Conservation (phyloP, 2,888 invertebrate genomes). For the Pimpla rufipes region DNA sequence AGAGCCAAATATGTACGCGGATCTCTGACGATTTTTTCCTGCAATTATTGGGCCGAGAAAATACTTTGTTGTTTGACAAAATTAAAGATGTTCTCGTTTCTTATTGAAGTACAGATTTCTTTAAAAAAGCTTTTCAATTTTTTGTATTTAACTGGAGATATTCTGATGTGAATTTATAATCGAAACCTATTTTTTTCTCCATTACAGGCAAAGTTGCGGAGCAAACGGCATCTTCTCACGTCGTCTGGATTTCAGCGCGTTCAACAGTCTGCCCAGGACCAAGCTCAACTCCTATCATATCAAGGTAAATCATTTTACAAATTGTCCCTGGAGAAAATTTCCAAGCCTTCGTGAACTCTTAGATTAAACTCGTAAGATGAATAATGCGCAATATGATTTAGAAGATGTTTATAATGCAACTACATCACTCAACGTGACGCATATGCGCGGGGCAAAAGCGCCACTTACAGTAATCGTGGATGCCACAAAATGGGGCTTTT, state of each 20-base stretch:
- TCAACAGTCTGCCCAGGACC: slow-evolving; percentile 96
- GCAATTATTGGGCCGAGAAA: no score
- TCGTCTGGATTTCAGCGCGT: slow-evolving; percentile 97
- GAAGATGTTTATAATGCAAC: neutral
- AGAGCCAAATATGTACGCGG: no score
- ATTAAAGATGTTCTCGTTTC: no score
- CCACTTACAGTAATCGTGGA: neutral
- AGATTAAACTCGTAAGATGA: neutral
- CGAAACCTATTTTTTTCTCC: slow-evolving; percentile 71
- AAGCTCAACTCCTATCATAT: slow-evolving; percentile 99
- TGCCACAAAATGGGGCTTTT: neutral
- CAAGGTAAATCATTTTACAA: slow-evolving; percentile 91
- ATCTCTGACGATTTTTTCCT: no score
- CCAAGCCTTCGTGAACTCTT: neutral
- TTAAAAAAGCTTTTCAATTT: no score
- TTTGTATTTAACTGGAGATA: neutral
- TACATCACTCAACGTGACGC: neutral
- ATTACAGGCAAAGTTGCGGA: slow-evolving; percentile 93
- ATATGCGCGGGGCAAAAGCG: neutral
- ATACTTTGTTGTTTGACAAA: no score
- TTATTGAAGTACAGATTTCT: no score
- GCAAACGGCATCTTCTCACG: slow-evolving; percentile 97
- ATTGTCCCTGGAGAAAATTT: neutral
- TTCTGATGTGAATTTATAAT: neutral
- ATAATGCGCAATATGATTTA: neutral